Evolutionary conservation across 2,797 vertebrate species (phyloP), one percentile per base, ranked within the genome.

Genomic region (Catamblyrhynchus diadema): DNA sequence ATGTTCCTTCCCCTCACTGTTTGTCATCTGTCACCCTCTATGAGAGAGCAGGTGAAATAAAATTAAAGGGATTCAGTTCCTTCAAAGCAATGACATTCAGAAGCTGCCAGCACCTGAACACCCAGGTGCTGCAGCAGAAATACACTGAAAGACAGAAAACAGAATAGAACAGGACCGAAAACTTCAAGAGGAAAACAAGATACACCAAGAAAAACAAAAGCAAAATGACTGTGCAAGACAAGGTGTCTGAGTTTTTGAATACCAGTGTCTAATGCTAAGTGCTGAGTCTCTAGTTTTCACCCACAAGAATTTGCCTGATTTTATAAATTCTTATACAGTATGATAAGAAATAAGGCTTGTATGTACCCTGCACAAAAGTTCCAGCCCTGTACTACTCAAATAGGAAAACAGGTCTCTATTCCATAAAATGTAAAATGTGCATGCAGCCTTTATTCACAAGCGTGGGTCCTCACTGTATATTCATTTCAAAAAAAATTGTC

Each of bases 381-480:
- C 9, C 8, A 72, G 16, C 5, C 14, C 21, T 44, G 15, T 56
- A 51, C 12, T 8, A n/a, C 28, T 88, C 16, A 84, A 64, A 57
- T 15, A 71, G 10, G 20, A 79, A 65, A 53, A 70, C 10, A 48
- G 8, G 24, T 65, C 15, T 72, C 25, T 69, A 12, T 14, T 90
- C 6, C 45, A 37, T 5, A 3, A 90, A 72, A 37, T 23, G 13
- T 4, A 3, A 90, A 71, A 30, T 21, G 10, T 3, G 2, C 14
- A 6, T 21, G 22, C 16, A 35, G 22, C 7, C 17, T 39, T 81
- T 72, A 71, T 54, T 74, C 41, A 32, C 25, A 74, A 50, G 25
- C 1, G 12, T 48, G 16, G 3, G 10, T 53, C 21, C 6, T n/a
- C 53, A 57, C 1, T 12, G 3, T 22, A 19, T 7, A 4, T 28